Conservation (phyloP, 2,797 vertebrate genomes). For the Numenius phaeopus region DNA sequence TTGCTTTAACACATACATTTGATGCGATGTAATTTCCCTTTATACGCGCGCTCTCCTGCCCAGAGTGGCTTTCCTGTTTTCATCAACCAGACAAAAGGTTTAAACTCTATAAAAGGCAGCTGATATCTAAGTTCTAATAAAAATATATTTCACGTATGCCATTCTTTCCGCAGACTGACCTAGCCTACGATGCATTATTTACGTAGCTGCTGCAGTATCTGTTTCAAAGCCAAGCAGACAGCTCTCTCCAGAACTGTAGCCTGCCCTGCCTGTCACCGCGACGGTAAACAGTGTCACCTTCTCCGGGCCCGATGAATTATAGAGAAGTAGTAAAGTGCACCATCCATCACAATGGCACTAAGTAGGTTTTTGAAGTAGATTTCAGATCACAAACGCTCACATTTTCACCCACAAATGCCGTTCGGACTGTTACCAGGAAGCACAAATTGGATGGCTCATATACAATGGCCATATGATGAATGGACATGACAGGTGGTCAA, state of each 20-base stretch:
- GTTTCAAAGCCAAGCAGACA: constrained; percentile 63
- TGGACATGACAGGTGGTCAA: constrained; percentile 86
- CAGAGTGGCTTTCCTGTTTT: background rate
- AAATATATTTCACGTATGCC: constrained; percentile 31
- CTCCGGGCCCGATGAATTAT: constrained; percentile 79
- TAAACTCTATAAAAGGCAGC: constrained; percentile 36
- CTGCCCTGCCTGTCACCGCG: constrained; percentile 77
- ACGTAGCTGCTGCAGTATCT: constrained; percentile 63
- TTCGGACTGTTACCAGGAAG: constrained; percentile 85
- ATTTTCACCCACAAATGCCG: constrained; percentile 80
- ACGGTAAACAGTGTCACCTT: constrained; percentile 80
- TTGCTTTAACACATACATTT: background rate
- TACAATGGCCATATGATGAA: constrained; percentile 86
- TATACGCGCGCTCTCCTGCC: background rate
- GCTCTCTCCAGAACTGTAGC: constrained; percentile 61
- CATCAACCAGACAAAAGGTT: constrained; percentile 32
- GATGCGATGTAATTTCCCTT: background rate
- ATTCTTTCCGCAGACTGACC: constrained; percentile 41
- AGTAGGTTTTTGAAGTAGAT: constrained; percentile 85
- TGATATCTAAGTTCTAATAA: constrained; percentile 55
- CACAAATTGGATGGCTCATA: constrained; percentile 79
- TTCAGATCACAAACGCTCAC: constrained; percentile 76
- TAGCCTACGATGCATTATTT: constrained; percentile 63
- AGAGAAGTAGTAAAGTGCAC: constrained; percentile 75
- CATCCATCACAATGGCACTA: constrained; percentile 88